Percentiles rank a stretch among this genome's conserved stretches.
Conservation (phyloP, 1,140 invertebrate species). For the Metaphire vulgaris region DNA sequence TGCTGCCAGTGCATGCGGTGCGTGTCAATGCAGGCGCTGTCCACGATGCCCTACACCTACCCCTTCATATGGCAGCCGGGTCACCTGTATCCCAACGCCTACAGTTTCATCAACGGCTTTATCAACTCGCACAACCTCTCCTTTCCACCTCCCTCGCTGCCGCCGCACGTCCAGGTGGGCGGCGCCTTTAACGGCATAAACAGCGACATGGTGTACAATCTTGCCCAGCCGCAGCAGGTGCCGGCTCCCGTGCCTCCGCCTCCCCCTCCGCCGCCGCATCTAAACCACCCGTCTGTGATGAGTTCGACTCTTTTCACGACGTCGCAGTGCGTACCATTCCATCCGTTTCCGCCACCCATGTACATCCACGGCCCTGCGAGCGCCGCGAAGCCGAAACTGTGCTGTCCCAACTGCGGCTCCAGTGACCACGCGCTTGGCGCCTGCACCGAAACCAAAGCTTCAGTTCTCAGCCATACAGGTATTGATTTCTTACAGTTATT, state of each 20-base stretch:
- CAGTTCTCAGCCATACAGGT: not conserved
- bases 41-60: not conserved
- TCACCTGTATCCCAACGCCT: not conserved
- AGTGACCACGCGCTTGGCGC: not conserved
- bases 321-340: not conserved
- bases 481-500: not conserved
- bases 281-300: not conserved
- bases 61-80: not conserved
- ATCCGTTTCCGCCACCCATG: not conserved
- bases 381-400: not conserved
- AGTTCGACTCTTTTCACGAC: not conserved
- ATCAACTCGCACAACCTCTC: not conserved
- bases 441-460: not conserved
- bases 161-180: not conserved
- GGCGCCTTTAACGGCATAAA: not conserved
- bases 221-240: not conserved
- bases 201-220: not conserved
- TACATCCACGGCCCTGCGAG: not conserved
- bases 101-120: not conserved
- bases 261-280: not conserved
- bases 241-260: too few relatives aligned
- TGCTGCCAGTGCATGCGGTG: not conserved
- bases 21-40: not conserved
- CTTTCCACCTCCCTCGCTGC: not conserved
- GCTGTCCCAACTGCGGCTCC: not conserved